These are phyloP conservation scores for Lampris incognitus DNA, from an alignment of 2,113 vertebrate genomes.

Conservation along the genomic window DNA sequence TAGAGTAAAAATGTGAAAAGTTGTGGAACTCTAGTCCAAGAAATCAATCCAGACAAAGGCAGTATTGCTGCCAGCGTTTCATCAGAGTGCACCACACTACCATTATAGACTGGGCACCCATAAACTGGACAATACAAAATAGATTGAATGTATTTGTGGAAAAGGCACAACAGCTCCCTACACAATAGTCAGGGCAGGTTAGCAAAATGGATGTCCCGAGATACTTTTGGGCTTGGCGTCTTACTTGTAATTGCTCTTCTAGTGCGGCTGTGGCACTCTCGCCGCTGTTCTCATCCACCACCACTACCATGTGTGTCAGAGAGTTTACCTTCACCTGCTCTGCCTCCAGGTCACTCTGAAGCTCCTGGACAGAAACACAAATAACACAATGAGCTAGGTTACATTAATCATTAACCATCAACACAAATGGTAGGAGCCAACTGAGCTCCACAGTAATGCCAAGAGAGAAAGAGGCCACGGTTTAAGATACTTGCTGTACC, in stretches of 20 bases:
- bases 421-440: slow-evolving; percentile 7
- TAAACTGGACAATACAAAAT: not conserved
- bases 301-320: slow-evolving; percentile 98
- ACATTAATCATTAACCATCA: slow-evolving; percentile 32
- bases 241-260: slow-evolving; percentile 95
- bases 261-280: slow-evolving; percentile 91
- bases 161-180: no score
- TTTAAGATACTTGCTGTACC: not conserved
- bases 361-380: slow-evolving; percentile 74
- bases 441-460: not conserved
- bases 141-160: not conserved
- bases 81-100: no score
- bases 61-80: no score
- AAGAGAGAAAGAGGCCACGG: not conserved
- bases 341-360: slow-evolving; percentile 93
- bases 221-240: not conserved
- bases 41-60: no score
- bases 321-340: slow-evolving; percentile 98
- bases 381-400: slow-evolving; percentile 4
- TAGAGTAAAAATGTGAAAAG: not conserved
- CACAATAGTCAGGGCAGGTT: no score
- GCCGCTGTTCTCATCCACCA: slow-evolving; percentile 95
- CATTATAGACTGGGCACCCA: no score
- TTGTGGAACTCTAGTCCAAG: not conserved
- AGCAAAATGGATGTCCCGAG: not conserved